Evolutionary conservation across 2,113 vertebrate species (phyloP), one percentile per base, ranked within the genome.

Genomic region (Acanthochromis polyacanthus): DNA sequence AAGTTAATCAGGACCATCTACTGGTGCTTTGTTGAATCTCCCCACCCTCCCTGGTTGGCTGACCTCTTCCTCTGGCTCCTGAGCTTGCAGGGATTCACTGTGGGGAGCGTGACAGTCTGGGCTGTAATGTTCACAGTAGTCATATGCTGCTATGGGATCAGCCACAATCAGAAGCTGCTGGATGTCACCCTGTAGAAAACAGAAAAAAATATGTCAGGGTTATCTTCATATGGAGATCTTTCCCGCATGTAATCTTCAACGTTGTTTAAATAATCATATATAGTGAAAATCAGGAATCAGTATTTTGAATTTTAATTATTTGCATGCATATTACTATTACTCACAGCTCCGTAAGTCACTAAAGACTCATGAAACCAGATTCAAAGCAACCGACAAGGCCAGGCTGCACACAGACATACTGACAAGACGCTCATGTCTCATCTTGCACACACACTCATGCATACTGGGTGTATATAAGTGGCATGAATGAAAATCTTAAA

Each of bases 91-190:
- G 50, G 94, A 88, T 53, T 94, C 91, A 25, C 95, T 88, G 51
- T 95, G 95, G 10, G 97, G 96, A 19, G 94, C 96, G 80, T 97
- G 95, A 92, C 98, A 99, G 94, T 99, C 98, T 0, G 97, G 97
- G 88, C 96, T 99, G 75, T 98, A 99, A 86, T 99, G 96, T 88
- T 98, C 96, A 92, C 98, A 99, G 93, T 99, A 99, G 92, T 99
- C 97, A 62, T 96, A 97, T 0, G 98, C 98, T 50, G 97, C 98
- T 91, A 96, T 96, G 53, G 97, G 95, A 88, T 99, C 98, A 6
- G 93, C 92, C 52, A 95, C 91, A 64, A 99, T 97, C 91, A 99
- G 82, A 67, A 99, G 92, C 80, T 99, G 98, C 88, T 99, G 98
- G 90, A 99, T 98, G 85, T 99, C 97, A 7, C 98, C 98, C 98